These are phyloP conservation scores for Passer domesticus DNA, from an alignment of 2,113 vertebrate species.

Conservation along the genomic window DNA sequence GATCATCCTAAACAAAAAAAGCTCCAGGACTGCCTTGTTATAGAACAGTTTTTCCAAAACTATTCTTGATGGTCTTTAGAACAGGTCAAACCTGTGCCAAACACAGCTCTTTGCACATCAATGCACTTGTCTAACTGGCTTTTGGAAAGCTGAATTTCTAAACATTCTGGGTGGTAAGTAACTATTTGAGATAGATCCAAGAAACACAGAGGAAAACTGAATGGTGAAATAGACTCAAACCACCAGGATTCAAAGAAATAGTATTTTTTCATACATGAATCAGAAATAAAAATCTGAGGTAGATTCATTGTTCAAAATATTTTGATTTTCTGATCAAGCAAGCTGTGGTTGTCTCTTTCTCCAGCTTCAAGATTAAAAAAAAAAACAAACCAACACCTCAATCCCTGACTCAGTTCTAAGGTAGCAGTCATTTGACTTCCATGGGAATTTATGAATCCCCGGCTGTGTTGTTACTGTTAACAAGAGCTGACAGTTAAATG, in stretches of 20 bases:
- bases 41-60: neutral
- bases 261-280: neutral
- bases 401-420: neutral
- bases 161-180: neutral
- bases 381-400: neutral
- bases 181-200: neutral
- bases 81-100: neutral
- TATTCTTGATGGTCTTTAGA: neutral
- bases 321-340: neutral
- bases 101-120: neutral
- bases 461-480: conserved; percentile 20
- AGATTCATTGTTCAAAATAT: neutral
- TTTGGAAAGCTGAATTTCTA: neutral
- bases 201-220: neutral
- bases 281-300: neutral
- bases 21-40: neutral
- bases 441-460: conserved; percentile 47
- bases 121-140: neutral
- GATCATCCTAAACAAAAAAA: neutral
- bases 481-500: conserved; percentile 57
- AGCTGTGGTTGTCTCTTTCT: neutral
- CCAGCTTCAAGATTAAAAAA: neutral
- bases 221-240: neutral
- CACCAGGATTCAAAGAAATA: neutral
- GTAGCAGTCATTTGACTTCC: conserved; percentile 38